Percentiles rank a stretch among this genome's conserved stretches.
Conservation (phyloP, 2,113 vertebrate species). For the Orientallactaga bullata region DNA sequence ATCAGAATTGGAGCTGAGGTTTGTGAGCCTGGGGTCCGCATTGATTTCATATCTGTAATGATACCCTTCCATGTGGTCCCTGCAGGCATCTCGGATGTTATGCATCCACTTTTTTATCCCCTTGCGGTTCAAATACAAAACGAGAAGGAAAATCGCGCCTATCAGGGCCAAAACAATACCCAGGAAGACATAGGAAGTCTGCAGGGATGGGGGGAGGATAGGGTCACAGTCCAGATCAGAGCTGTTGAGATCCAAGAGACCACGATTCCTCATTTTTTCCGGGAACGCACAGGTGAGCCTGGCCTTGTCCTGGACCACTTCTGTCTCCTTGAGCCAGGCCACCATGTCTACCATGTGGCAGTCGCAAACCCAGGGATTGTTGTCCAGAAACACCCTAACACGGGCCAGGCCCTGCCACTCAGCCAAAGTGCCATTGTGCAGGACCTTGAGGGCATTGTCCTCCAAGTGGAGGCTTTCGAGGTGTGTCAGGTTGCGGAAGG, state of each 20-base stretch:
- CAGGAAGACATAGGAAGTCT: slow-evolving; percentile 97
- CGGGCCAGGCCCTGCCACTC: slow-evolving; percentile 85
- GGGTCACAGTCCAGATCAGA: slow-evolving; percentile 89
- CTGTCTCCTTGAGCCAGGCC: slow-evolving; percentile 92
- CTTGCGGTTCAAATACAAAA: slow-evolving; percentile 98
- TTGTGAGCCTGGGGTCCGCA: slow-evolving; percentile 95
- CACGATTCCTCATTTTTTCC: slow-evolving; percentile 82
- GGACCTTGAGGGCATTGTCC: slow-evolving; percentile 89
- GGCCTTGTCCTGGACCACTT: slow-evolving; percentile 84
- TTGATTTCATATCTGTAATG: slow-evolving; percentile 99
- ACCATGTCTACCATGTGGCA: slow-evolving; percentile 89
- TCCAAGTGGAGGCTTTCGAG: slow-evolving; percentile 92
- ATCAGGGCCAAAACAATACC: slow-evolving; percentile 98
- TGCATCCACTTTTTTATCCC: slow-evolving; percentile 99
- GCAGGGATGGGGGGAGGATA: slow-evolving; percentile 85
- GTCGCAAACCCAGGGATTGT: slow-evolving; percentile 94
- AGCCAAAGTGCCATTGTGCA: slow-evolving; percentile 85
- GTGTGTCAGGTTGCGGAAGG: slow-evolving; percentile 85
- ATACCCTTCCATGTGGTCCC: slow-evolving; percentile 99
- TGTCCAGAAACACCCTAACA: slow-evolving; percentile 86
- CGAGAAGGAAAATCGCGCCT: slow-evolving; percentile 97
- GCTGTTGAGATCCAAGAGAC: slow-evolving; percentile 87
- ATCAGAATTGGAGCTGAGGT: slow-evolving; percentile 97
- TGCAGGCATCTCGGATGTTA: slow-evolving; percentile 98
- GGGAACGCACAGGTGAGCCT: slow-evolving; percentile 91